These are phyloP conservation scores for Endotricha flammealis DNA, from an alignment of 2,888 invertebrate genomes.

Conservation along the genomic window DNA sequence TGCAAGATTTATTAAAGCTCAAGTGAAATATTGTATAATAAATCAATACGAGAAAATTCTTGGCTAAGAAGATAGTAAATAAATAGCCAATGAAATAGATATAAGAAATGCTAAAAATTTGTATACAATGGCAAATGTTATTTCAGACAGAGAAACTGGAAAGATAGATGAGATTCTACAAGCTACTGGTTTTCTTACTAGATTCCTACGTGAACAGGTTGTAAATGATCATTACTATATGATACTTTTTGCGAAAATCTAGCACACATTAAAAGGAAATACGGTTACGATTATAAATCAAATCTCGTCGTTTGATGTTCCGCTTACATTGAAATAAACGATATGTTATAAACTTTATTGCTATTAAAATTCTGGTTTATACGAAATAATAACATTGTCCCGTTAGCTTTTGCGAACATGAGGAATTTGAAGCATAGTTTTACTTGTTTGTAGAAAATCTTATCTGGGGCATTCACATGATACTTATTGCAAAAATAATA, in stretches of 20 bases:
- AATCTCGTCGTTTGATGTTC: neutral
- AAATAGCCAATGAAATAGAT: too few relatives aligned
- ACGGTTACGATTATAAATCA: neutral
- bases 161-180: constrained; percentile 7
- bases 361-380: neutral
- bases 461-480: too few relatives aligned
- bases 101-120: neutral
- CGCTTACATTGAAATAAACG: neutral
- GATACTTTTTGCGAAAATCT: neutral
- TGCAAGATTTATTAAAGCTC: constrained; percentile 20
- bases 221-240: constrained; percentile 4
- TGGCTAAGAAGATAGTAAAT: neutral
- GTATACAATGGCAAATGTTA: constrained; percentile 1
- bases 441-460: too few relatives aligned
- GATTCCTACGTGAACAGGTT: constrained; percentile 5
- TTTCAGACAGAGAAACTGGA: constrained; percentile 8
- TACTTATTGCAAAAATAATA: too few relatives aligned
- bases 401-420: too few relatives aligned
- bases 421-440: too few relatives aligned
- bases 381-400: too few relatives aligned
- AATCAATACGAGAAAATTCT: too few relatives aligned
- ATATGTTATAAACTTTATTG: too few relatives aligned
- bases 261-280: neutral
- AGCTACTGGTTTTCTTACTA: constrained; percentile 10
- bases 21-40: too few relatives aligned